phyloP scores from a whole-genome alignment of 2,113 vertebrate species.

The Maccullochella peelii region DNA sequence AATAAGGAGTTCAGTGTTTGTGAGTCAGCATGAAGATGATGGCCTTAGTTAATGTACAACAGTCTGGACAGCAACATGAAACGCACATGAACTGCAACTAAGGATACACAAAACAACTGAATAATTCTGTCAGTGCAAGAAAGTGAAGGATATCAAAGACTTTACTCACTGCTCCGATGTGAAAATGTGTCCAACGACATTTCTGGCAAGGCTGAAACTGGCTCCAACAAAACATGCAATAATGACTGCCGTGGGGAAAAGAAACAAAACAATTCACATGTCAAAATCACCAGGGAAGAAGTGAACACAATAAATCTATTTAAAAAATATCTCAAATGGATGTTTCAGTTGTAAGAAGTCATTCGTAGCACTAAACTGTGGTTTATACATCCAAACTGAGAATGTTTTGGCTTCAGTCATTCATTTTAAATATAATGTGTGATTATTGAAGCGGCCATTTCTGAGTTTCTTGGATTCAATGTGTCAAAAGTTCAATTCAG shows the following conservation, averaged over 20 bases:
- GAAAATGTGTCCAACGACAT: slow-evolving; percentile 88
- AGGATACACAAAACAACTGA: not conserved
- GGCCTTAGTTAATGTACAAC: slow-evolving; percentile 8
- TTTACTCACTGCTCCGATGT: slow-evolving; percentile 88
- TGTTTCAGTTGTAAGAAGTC: not conserved
- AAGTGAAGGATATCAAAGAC: not conserved
- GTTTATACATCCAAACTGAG: not conserved
- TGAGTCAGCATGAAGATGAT: not conserved
- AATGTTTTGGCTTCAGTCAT: not conserved
- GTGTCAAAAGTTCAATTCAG: not conserved
- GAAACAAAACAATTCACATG: not conserved
- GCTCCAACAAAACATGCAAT: slow-evolving; percentile 80
- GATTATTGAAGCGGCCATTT: not conserved
- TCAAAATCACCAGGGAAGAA: not conserved
- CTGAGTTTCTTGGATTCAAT: not conserved
- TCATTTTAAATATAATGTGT: no score
- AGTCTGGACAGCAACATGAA: not conserved
- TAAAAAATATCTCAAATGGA: not conserved
- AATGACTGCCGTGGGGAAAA: slow-evolving; percentile 78
- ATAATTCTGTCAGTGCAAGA: not conserved
- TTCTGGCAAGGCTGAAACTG: slow-evolving; percentile 73
- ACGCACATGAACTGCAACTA: not conserved
- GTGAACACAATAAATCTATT: not conserved
- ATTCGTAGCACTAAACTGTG: not conserved
- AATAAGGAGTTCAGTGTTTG: not conserved